phyloP scores from a whole-genome alignment of 2,888 invertebrate species.

The Drosophila ezoana region DNA sequence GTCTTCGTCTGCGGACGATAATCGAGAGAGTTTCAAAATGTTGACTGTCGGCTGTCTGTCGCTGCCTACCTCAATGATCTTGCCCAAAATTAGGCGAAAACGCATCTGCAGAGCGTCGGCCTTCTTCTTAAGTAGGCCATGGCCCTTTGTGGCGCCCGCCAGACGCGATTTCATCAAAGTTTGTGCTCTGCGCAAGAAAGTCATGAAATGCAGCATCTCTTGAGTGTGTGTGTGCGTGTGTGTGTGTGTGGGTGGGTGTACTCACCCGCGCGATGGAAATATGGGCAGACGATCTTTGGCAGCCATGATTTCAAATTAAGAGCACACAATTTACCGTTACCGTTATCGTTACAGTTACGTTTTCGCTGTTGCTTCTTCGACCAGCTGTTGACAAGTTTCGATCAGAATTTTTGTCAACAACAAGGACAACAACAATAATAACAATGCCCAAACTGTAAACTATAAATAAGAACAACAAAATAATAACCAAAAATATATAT shows the following conservation, averaged over 20 bases:
- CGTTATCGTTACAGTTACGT: conserved; percentile 11
- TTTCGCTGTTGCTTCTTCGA: conserved; percentile 12
- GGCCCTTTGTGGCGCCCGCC: conserved; percentile 99
- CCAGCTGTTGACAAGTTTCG: conserved; percentile 17
- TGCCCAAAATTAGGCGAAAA: conserved; percentile 97
- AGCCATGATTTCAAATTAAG: conserved; percentile 88
- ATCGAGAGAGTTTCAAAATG: not conserved
- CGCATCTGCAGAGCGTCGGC: conserved; percentile 99
- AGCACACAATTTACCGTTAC: conserved; percentile 14
- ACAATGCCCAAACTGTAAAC: conserved; percentile 57
- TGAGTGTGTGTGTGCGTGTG: not conserved
- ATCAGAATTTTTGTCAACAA: conserved; percentile 8
- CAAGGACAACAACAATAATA: conserved; percentile 36
- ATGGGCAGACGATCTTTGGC: conserved; percentile 94
- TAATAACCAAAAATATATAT: conserved; percentile 69
- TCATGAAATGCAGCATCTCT: not conserved
- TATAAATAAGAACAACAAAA: conserved; percentile 74
- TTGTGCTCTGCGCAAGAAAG: conserved; percentile 90
- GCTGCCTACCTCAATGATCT: conserved; percentile 96
- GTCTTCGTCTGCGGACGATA: conserved; percentile 76
- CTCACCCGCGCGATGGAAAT: conserved; percentile 98
- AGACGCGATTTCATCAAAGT: conserved; percentile 98
- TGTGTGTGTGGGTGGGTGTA: conserved; percentile 86
- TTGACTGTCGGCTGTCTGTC: not conserved
- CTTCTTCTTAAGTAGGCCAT: conserved; percentile 99